Conservation (phyloP, 2,113 vertebrate species). For the Triplophysa rosa region DNA sequence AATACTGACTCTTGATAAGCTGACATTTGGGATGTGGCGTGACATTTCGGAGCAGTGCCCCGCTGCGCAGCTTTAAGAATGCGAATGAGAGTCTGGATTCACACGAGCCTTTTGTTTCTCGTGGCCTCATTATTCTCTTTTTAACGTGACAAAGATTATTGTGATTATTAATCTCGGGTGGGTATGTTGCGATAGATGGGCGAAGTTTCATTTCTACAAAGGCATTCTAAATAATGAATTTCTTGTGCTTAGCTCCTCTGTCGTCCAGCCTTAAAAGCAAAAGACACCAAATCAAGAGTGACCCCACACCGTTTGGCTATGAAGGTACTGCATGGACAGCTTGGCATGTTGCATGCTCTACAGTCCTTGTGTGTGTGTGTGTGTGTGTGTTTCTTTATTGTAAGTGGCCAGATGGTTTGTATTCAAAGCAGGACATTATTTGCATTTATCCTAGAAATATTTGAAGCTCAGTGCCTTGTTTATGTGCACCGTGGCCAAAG, state of each 20-base stretch:
- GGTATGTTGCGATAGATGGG: conserved; percentile 10
- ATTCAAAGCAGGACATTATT: neutral
- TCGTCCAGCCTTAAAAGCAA: conserved; percentile 87
- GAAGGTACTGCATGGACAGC: conserved; percentile 80
- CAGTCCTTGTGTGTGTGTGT: neutral
- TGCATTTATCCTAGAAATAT: neutral
- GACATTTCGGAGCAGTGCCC: conserved; percentile 62
- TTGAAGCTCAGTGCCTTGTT: neutral
- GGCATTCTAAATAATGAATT: conserved; percentile 14
- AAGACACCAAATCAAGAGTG: conserved; percentile 93
- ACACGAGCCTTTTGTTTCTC: conserved; percentile 18
- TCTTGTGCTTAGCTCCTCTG: conserved; percentile 77
- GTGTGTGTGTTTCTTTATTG: neutral
- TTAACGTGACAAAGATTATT: conserved; percentile 32
- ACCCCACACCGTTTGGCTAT: conserved; percentile 89
- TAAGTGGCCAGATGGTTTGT: neutral
- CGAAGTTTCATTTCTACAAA: neutral
- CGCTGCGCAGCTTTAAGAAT: conserved; percentile 57
- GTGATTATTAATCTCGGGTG: conserved; percentile 44
- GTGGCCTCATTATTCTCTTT: conserved; percentile 26
- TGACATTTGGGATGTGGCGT: conserved; percentile 68
- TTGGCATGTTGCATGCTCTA: conserved; percentile 53
- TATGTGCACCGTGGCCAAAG: too few relatives aligned
- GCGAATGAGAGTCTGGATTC: conserved; percentile 55
- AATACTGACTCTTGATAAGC: conserved; percentile 62